A percentile compares a stretch with the other conserved stretches of the same genome.
Conservation (phyloP, 2,113 vertebrate genomes). For the Stercorarius parasiticus region DNA sequence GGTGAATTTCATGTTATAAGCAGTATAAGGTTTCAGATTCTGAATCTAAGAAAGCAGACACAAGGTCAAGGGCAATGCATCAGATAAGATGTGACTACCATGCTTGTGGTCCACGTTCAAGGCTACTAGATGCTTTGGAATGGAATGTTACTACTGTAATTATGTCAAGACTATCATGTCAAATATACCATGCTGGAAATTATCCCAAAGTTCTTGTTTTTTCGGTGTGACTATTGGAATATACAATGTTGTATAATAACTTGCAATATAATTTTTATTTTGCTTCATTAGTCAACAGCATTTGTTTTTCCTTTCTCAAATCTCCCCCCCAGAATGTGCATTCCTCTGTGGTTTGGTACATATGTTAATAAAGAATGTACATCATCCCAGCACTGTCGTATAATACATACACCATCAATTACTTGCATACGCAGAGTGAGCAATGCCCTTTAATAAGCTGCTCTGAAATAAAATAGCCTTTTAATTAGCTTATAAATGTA, state of each 20-base stretch:
- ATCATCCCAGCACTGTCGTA: constrained; percentile 26
- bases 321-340: neutral
- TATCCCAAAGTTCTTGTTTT: constrained; percentile 4
- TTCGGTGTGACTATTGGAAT: neutral
- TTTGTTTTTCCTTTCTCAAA: constrained; percentile 45
- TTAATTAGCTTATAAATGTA: constrained; percentile 46
- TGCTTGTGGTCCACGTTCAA: neutral
- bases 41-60: neutral
- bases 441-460: neutral
- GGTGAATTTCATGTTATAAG: neutral
- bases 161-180: neutral
- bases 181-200: constrained; percentile 22
- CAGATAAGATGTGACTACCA: neutral
- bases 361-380: constrained; percentile 43
- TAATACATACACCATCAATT: neutral
- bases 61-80: neutral
- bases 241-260: constrained; percentile 24
- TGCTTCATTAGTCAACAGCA: constrained; percentile 26
- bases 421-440: constrained; percentile 10
- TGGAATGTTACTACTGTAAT: neutral
- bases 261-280: constrained; percentile 47
- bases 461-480: neutral
- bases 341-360: constrained; percentile 2
- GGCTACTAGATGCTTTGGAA: neutral
- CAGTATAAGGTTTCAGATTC: neutral